phyloP scores from a whole-genome alignment of 1,140 invertebrate species.

The Gryon sp. region DNA sequence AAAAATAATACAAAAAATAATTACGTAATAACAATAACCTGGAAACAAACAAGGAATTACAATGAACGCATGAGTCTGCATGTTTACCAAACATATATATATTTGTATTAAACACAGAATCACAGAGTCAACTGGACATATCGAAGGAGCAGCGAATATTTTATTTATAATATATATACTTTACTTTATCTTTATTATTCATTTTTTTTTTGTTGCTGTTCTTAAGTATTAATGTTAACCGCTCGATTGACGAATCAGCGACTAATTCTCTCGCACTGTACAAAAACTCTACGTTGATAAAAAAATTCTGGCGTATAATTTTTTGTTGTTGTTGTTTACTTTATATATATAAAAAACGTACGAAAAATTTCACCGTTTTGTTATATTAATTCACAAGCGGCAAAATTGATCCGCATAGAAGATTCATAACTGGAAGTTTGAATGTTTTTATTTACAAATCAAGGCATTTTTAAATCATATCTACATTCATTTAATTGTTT shows the following conservation, averaged over 20 bases:
- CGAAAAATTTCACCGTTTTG: constrained; percentile 56
- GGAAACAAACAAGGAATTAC: no score
- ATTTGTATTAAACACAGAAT: constrained; percentile 77
- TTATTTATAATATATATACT: constrained; percentile 48
- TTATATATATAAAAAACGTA: constrained; percentile 68
- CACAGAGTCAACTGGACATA: no score
- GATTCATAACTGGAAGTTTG: constrained; percentile 72
- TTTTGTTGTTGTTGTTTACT: no score
- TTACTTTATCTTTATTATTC: no score
- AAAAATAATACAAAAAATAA: no score
- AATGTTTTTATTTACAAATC: constrained; percentile 77
- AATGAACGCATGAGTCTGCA: no score
- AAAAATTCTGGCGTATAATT: constrained; percentile 67
- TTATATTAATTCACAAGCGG: constrained; percentile 33
- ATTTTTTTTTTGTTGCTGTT: constrained; percentile 45
- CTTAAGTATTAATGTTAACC: constrained; percentile 47
- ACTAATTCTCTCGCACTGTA: constrained; percentile 62
- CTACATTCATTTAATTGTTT: no score
- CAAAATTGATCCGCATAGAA: constrained; percentile 56
- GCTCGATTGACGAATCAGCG: constrained; percentile 56
- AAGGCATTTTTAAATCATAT: constrained; percentile 75
- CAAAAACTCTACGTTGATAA: constrained; percentile 67
- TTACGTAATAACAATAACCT: no score
- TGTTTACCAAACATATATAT: constrained; percentile 68
- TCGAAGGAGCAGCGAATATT: constrained; percentile 66